A percentile compares a stretch with the other conserved stretches of the same genome.
phyloP scores from a whole-genome alignment of 1,140 invertebrate species.

The Magallana angulata region DNA sequence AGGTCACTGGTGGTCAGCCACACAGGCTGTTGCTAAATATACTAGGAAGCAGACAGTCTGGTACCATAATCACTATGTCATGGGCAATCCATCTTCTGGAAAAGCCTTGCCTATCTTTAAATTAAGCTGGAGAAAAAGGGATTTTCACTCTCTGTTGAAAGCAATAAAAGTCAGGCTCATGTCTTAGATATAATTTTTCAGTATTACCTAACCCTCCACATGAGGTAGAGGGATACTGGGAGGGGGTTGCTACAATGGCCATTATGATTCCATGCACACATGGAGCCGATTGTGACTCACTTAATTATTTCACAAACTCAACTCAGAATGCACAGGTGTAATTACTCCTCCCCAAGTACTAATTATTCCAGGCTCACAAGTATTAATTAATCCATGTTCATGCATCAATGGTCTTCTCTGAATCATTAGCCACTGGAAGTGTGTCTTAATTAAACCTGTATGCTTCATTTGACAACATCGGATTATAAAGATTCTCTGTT shows the following conservation, averaged over 20 bases:
- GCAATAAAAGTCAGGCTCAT: not conserved
- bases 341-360: no score
- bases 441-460: constrained; percentile 4
- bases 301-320: not conserved
- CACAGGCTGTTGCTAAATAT: not conserved
- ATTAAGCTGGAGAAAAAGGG: no score
- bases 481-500: not conserved
- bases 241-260: no score
- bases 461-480: not conserved
- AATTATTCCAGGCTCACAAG: no score
- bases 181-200: not conserved
- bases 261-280: not conserved
- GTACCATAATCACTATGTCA: not conserved
- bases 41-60: not conserved
- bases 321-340: not conserved
- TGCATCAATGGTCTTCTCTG: no score
- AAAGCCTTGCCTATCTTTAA: no score
- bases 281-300: not conserved
- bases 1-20: not conserved
- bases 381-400: no score
- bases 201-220: not conserved
- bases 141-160: no score
- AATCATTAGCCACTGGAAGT: no score
- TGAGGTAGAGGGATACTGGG: not conserved
- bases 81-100: not conserved